A percentile compares a stretch with the other conserved stretches of the same genome.
phyloP scores from a whole-genome alignment of 92 coral and sea anemone genomes.

The Epizoanthus illoricatus region DNA sequence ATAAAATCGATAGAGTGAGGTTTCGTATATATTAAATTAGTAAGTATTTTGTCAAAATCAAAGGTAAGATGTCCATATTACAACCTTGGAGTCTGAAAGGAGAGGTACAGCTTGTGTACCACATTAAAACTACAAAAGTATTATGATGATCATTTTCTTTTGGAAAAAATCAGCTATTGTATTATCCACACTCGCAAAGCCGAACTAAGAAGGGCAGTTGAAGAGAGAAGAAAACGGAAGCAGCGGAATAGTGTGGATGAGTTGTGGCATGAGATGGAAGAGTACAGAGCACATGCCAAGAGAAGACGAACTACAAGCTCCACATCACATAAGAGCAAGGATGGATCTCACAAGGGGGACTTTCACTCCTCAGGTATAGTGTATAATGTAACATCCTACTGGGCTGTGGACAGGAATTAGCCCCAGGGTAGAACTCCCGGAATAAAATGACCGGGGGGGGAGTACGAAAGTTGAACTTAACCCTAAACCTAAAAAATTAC shows the following conservation, averaged over 20 bases:
- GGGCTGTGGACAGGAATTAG: neutral
- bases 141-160: too few species aligned
- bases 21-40: too few species aligned
- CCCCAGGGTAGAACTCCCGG: too few species aligned
- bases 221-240: slow-evolving; percentile 75
- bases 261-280: slow-evolving; percentile 57
- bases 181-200: slow-evolving; percentile 95
- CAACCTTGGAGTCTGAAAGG: too few species aligned
- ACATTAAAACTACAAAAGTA: too few species aligned
- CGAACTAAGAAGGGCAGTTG: slow-evolving; percentile 91
- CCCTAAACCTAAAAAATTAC: too few species aligned
- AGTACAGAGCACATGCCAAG: slow-evolving; percentile 49
- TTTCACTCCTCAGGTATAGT: slow-evolving; percentile 69
- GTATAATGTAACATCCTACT: neutral
- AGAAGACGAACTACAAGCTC: slow-evolving; percentile 66
- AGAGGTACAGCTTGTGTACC: too few species aligned
- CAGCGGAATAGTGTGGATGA: slow-evolving; percentile 45
- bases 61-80: too few species aligned
- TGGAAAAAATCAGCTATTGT: slow-evolving; percentile 69
- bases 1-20: too few species aligned
- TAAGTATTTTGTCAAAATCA: too few species aligned
- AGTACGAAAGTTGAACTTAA: too few species aligned
- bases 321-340: slow-evolving; percentile 68
- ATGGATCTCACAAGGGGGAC: slow-evolving; percentile 62
- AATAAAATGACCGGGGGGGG: too few species aligned